Evolutionary conservation across 2,888 invertebrate species (phyloP).

Genomic region (Mimas tiliae): DNA sequence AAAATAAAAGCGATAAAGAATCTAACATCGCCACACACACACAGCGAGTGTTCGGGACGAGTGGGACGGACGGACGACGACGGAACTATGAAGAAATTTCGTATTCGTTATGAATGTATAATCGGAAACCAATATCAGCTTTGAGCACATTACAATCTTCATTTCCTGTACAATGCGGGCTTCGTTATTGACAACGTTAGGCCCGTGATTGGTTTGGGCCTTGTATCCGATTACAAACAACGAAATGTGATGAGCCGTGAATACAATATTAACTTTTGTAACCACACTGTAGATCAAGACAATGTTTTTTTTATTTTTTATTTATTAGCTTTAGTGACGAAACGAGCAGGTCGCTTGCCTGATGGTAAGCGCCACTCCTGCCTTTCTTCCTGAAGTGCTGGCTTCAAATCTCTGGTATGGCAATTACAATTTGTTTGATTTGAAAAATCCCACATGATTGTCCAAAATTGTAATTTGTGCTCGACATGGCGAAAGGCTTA

Average conservation of each 20-base stretch:
- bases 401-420: no score
- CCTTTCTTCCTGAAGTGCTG: no score
- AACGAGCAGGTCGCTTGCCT: no score
- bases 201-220: constrained; percentile 2
- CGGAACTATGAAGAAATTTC: constrained; percentile 53
- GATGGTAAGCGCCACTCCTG: no score
- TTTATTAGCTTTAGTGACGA: no score
- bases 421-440: no score
- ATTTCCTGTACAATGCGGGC: constrained; percentile 12
- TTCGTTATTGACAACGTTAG: constrained; percentile 3
- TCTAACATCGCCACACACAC: constrained; percentile 47
- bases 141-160: constrained; percentile 5
- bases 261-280: neutral
- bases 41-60: constrained; percentile 37
- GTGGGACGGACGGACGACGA: constrained; percentile 35
- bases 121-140: constrained; percentile 1
- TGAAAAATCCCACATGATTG: no score
- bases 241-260: neutral
- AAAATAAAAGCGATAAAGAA: no score
- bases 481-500: no score
- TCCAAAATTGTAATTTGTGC: no score
- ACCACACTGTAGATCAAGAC: neutral
- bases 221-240: constrained; percentile 11
- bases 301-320: no score
- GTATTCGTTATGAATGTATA: constrained; percentile 35